A percentile compares a stretch with the other conserved stretches of the same genome.
These are phyloP conservation scores for Hirtodrosophila confusa DNA, from an alignment of 2,888 invertebrate genomes.

Conservation along the genomic window DNA sequence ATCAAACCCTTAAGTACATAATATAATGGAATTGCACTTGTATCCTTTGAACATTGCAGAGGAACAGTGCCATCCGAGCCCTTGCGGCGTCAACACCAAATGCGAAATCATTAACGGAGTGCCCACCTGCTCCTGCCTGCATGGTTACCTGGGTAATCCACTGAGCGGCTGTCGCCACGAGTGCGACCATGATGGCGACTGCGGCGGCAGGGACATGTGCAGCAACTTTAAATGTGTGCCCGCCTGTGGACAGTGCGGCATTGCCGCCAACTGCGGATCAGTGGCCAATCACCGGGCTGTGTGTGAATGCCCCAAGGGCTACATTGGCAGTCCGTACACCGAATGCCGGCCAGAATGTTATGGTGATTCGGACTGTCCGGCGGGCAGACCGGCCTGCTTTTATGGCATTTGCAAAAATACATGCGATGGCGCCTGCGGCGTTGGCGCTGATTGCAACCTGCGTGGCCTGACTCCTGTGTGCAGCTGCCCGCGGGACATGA, in stretches of 20 bases:
- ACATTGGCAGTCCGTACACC: slow-evolving; percentile 90
- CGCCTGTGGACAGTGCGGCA: slow-evolving; percentile 91
- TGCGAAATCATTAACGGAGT: slow-evolving; percentile 91
- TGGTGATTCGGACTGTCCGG: slow-evolving; percentile 91
- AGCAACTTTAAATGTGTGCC: slow-evolving; percentile 89
- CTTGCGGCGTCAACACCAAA: slow-evolving; percentile 92
- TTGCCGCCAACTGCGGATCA: slow-evolving; percentile 90
- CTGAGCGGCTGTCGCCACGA: slow-evolving; percentile 92
- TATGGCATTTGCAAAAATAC: slow-evolving; percentile 93
- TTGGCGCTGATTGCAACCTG: slow-evolving; percentile 90
- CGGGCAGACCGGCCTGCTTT: slow-evolving; percentile 90
- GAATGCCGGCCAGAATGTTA: slow-evolving; percentile 93
- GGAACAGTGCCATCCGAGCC: slow-evolving; percentile 92
- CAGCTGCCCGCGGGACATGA: slow-evolving; percentile 94
- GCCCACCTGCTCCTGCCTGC: slow-evolving; percentile 91
- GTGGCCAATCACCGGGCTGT: slow-evolving; percentile 90
- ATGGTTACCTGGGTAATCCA: slow-evolving; percentile 91
- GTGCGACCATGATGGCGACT: slow-evolving; percentile 91
- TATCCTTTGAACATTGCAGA: slow-evolving; percentile 85
- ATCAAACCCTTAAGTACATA: too few relatives aligned
- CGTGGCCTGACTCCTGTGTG: slow-evolving; percentile 92
- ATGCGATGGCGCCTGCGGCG: slow-evolving; percentile 92
- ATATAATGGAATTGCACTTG: too few relatives aligned
- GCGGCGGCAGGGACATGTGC: slow-evolving; percentile 89
- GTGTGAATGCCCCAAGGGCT: slow-evolving; percentile 93